Evolutionary conservation across 2,797 vertebrate species (phyloP), one percentile per base, ranked within the genome.

Genomic region (Karalla daura): DNA sequence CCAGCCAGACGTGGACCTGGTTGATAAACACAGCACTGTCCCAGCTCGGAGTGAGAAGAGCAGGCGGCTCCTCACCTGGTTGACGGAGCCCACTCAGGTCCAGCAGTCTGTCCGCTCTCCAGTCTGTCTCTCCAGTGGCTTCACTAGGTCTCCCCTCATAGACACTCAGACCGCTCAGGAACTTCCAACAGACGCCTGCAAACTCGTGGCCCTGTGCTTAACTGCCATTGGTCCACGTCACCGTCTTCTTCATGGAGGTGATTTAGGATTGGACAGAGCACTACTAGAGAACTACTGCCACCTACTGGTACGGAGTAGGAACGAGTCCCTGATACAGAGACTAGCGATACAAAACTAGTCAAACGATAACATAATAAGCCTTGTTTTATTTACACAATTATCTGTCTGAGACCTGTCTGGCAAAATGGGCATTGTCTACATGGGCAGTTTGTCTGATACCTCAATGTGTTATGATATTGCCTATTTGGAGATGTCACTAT

Each of bases 181-280:
- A n/a, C 1, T 18, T 37, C 36, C 60, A 45, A 33, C 37, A n/a
- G 1, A 27, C 20, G n/a, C 30, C 32, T 24, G 10, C 17, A 18
- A 2, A 3, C 7, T 12, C n/a, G 30, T 2, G 2, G 12, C 28
- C 0, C 15, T 9, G 1, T 0, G 1, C 1, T 51, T 1, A 0
- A 0, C 21, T 35, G 28, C 67, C 30, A 74, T 74, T 83, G 72
- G 74, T 67, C 71, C 74, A 80, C 76, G 74, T 80, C 2, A 30
- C 2, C 39, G 4, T 32, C 20, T 52, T 68, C 66, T 25, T 45
- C 5, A 5, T 0, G 14, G 12, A 9, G 4, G 0, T 18, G 2
- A 1, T 0, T 2, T 3, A 3, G 15, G 0, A 7, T 8, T 1
- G 10, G 27, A 1, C 4, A 7, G 3, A 12, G n/a, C 17, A 0